A percentile compares a stretch with the other conserved stretches of the same genome.
phyloP scores from a whole-genome alignment of 2,888 invertebrate species.

The Prosopocoilus inquinatus region DNA sequence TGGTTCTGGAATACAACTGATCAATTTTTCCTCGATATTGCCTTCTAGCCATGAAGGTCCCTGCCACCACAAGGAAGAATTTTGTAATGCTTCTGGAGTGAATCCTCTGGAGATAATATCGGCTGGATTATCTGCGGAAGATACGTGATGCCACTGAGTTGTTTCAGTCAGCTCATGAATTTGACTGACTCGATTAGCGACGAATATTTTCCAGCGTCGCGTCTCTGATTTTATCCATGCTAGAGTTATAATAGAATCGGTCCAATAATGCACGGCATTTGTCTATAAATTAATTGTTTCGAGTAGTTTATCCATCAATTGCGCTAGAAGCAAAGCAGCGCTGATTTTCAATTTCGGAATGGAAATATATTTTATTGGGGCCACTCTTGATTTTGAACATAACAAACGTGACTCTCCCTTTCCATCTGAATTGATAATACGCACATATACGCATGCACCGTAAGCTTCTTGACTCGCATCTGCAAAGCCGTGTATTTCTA shows the following conservation, averaged over 20 bases:
- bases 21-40: too few relatives aligned
- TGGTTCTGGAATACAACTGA: too few relatives aligned
- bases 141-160: background rate
- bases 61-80: background rate
- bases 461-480: slow-evolving; percentile 21
- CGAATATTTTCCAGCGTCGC: background rate
- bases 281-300: background rate
- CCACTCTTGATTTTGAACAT: slow-evolving; percentile 9
- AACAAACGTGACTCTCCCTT: slow-evolving; percentile 8
- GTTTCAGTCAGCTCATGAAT: background rate
- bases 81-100: background rate
- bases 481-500: slow-evolving; percentile 24
- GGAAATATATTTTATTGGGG: too few relatives aligned
- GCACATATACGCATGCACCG: slow-evolving; percentile 19
- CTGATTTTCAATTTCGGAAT: too few relatives aligned
- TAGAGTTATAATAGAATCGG: background rate
- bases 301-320: background rate
- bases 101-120: slow-evolving; percentile 2
- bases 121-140: background rate
- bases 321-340: background rate
- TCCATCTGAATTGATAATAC: slow-evolving; percentile 2
- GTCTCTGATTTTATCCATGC: background rate
- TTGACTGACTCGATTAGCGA: background rate
- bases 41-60: background rate
- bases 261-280: background rate